Evolutionary conservation across 2,113 vertebrate genomes (phyloP).

Genomic region (Ascaphus truei): DNA sequence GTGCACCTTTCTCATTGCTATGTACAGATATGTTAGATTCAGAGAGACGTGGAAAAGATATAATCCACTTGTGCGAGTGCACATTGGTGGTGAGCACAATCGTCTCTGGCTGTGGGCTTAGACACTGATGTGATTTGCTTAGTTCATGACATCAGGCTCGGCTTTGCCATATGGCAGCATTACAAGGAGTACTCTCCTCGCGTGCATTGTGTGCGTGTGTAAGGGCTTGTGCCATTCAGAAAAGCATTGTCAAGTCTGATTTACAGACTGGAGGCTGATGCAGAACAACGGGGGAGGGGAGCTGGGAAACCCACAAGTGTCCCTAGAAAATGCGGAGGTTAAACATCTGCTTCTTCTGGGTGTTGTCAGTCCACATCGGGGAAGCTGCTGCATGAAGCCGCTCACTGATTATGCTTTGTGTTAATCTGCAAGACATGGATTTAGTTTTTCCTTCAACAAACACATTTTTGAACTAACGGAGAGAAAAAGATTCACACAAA

Average conservation of each 20-base stretch:
- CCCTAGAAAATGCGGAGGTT: neutral
- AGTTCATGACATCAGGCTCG: slow-evolving; percentile 46
- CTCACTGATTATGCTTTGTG: too few relatives aligned
- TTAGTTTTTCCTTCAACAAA: too few relatives aligned
- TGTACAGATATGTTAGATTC: too few relatives aligned
- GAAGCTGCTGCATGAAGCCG: neutral
- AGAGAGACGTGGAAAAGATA: too few relatives aligned
- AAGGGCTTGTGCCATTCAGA: slow-evolving; percentile 8
- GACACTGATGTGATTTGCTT: slow-evolving; percentile 48
- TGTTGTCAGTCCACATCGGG: neutral
- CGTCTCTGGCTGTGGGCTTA: slow-evolving; percentile 49
- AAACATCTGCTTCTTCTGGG: neutral
- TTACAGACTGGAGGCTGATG: slow-evolving; percentile 4
- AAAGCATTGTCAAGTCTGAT: neutral
- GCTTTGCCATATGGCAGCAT: slow-evolving; percentile 62
- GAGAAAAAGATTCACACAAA: too few relatives aligned
- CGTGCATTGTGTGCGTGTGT: slow-evolving; percentile 7
- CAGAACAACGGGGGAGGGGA: neutral
- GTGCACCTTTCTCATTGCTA: too few relatives aligned
- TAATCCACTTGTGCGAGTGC: neutral
- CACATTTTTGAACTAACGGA: too few relatives aligned
- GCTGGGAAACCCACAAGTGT: neutral
- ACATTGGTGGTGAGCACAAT: slow-evolving; percentile 46
- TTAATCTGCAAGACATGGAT: too few relatives aligned
- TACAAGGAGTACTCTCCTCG: slow-evolving; percentile 29